Evolutionary conservation across 2,888 invertebrate species (phyloP).

Genomic region (Holacanthella duospinosa): DNA sequence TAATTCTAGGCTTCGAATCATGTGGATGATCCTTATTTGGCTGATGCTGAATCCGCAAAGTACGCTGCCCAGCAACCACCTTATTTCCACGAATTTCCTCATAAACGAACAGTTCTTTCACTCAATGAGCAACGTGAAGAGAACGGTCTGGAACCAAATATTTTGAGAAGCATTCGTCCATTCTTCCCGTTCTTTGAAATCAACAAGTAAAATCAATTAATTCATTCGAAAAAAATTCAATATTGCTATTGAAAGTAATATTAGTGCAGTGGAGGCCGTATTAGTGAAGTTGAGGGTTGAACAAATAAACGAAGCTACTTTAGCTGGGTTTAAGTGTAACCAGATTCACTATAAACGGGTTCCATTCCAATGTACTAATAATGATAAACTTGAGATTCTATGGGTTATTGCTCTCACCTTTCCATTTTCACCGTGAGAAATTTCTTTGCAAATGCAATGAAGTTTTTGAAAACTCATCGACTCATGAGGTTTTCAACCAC

Average conservation of each 20-base stretch:
- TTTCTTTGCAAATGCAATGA: too few species aligned
- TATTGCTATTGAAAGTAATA: too few species aligned
- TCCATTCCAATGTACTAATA: too few species aligned
- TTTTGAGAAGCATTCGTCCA: slow-evolving; percentile 53
- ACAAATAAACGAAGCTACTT: too few species aligned
- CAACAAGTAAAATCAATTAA: slow-evolving; percentile 28
- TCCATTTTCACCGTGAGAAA: too few species aligned
- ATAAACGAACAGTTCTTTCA: slow-evolving; percentile 50
- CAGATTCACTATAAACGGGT: too few species aligned
- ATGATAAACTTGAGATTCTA: too few species aligned
- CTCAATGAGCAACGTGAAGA: slow-evolving; percentile 51
- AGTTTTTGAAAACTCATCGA: too few species aligned
- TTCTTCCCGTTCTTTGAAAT: slow-evolving; percentile 48
- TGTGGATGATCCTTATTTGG: slow-evolving; percentile 31
- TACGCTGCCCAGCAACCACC: slow-evolving; percentile 40
- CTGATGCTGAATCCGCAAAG: slow-evolving; percentile 33
- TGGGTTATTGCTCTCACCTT: too few species aligned
- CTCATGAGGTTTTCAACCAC: too few species aligned
- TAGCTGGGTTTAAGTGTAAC: background rate
- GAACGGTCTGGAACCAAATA: slow-evolving; percentile 52
- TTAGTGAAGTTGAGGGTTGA: background rate
- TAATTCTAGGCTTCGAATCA: slow-evolving; percentile 26
- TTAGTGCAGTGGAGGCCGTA: too few species aligned
- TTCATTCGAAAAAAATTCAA: background rate
- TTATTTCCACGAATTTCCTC: slow-evolving; percentile 56